Conservation (phyloP, 2,797 vertebrate genomes). For the Bufotes viridis region DNA sequence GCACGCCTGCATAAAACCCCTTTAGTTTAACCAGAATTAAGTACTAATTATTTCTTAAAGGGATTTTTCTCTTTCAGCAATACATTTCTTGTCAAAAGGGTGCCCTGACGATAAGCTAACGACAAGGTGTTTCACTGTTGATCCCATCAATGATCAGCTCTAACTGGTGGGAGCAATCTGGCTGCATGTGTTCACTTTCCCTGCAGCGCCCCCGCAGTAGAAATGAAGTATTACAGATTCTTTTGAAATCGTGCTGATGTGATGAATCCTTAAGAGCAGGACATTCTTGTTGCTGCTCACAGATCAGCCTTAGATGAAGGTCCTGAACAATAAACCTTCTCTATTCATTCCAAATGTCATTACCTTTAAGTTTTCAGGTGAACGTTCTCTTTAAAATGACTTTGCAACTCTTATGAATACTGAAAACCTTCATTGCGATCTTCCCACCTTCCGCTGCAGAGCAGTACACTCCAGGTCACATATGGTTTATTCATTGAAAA, state of each 20-base stretch:
- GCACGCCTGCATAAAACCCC: too few species aligned
- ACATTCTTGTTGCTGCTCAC: neutral
- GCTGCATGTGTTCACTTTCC: too few species aligned
- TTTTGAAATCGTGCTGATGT: neutral
- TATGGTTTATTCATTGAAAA: slow-evolving; percentile 38
- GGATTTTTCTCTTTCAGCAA: too few species aligned
- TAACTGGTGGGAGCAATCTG: too few species aligned
- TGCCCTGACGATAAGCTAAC: too few species aligned
- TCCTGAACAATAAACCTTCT: too few species aligned
- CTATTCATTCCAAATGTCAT: neutral
- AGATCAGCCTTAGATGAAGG: neutral
- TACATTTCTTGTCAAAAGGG: too few species aligned
- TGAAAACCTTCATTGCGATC: neutral
- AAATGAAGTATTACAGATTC: neutral
- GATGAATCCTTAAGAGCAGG: neutral
- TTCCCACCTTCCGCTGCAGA: slow-evolving; percentile 5
- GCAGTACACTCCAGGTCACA: slow-evolving; percentile 33
- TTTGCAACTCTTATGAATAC: neutral
- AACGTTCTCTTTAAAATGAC: neutral
- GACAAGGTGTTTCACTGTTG: neutral
- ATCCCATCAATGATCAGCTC: neutral
- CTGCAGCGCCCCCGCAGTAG: neutral
- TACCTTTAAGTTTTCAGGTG: neutral
- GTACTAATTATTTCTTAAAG: too few species aligned
- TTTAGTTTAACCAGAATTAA: too few species aligned